These are phyloP conservation scores for Trinorchestia longiramus DNA, from an alignment of 1,140 invertebrate genomes.

Conservation along the genomic window DNA sequence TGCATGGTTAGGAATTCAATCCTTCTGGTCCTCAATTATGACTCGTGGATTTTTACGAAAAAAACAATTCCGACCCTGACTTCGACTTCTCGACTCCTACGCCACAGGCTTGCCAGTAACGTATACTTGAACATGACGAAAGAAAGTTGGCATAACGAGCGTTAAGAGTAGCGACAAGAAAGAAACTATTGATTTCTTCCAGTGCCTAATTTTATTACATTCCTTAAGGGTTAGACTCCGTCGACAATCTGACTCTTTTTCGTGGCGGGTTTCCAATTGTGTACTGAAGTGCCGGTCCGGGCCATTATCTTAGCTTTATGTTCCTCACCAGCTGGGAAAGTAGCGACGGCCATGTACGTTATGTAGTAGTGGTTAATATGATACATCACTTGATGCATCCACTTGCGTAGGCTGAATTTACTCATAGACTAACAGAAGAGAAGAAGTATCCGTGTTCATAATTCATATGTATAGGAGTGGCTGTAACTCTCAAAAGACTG, in stretches of 20 bases:
- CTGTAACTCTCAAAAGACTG: neutral
- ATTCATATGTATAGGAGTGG: neutral
- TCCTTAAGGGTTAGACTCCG: neutral
- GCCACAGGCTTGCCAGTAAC: too few relatives aligned
- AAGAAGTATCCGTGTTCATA: neutral
- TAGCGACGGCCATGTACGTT: neutral
- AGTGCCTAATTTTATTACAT: neutral
- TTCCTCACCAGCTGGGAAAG: neutral
- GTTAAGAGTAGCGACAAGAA: neutral
- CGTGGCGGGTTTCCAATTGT: neutral
- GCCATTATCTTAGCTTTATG: neutral
- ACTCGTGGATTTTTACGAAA: too few relatives aligned
- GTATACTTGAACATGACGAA: neutral
- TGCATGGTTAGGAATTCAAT: too few relatives aligned
- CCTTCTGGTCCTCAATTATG: too few relatives aligned
- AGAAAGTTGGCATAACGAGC: neutral
- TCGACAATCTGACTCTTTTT: neutral
- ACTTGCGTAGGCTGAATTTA: neutral
- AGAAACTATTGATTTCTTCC: neutral
- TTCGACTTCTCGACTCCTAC: too few relatives aligned
- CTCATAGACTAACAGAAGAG: neutral
- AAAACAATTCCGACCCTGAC: too few relatives aligned
- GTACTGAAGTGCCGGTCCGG: neutral
- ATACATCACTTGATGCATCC: neutral
- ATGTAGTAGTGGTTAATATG: neutral